These are phyloP conservation scores for Halesus radiatus DNA, from an alignment of 1,140 invertebrate genomes.

Conservation along the genomic window DNA sequence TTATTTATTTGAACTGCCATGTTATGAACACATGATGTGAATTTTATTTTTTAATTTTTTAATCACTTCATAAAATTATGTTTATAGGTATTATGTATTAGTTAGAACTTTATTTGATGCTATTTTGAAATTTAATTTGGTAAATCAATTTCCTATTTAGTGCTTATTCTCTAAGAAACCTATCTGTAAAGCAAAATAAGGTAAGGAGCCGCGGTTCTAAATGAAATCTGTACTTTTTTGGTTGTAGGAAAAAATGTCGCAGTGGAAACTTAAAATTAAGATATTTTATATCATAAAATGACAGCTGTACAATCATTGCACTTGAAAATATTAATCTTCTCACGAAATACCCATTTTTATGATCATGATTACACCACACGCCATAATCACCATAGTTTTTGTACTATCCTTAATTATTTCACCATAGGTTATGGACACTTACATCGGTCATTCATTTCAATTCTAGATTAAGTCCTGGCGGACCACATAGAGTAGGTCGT, in stretches of 20 bases:
- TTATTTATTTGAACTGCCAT: too few relatives aligned
- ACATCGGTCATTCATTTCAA: slow-evolving; percentile 7
- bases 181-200: slow-evolving; percentile 28
- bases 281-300: slow-evolving; percentile 45
- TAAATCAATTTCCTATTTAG: slow-evolving; percentile 19
- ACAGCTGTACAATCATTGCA: slow-evolving; percentile 56
- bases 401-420: slow-evolving; percentile 30
- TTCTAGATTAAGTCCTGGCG: not conserved
- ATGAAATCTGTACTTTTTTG: slow-evolving; percentile 51
- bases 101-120: not conserved
- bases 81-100: not conserved
- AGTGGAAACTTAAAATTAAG: slow-evolving; percentile 37
- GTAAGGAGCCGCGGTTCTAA: slow-evolving; percentile 51
- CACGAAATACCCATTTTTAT: not conserved
- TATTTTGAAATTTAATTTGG: not conserved
- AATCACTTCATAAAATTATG: not conserved
- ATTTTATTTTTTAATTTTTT: not conserved
- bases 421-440: slow-evolving; percentile 21
- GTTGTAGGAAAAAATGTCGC: slow-evolving; percentile 43
- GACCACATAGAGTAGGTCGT: not conserved
- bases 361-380: not conserved
- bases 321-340: slow-evolving; percentile 39
- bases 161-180: slow-evolving; percentile 22
- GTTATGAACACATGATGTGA: not conserved
- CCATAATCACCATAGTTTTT: slow-evolving; percentile 32